A percentile compares a stretch with the other conserved stretches of the same genome.
phyloP scores from a whole-genome alignment of 2,797 vertebrate genomes.

The Lycodopsis pacificus region DNA sequence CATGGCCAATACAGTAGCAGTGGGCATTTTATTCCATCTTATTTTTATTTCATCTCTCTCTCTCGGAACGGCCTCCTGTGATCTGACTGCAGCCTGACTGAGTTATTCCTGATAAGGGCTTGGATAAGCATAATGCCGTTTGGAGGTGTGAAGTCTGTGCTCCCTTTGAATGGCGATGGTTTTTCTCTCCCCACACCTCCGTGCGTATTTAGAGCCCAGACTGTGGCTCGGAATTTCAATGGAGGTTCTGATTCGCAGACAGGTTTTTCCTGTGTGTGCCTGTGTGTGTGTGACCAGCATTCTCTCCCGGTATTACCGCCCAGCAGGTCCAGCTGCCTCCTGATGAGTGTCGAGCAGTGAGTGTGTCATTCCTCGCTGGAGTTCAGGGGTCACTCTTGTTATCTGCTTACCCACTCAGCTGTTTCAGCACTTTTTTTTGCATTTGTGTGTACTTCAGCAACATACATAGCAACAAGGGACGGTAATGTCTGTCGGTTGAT shows the following conservation, averaged over 20 bases:
- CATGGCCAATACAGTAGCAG: constrained; percentile 56
- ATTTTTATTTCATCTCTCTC: constrained; percentile 61
- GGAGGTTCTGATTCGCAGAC: constrained; percentile 60
- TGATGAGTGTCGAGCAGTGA: constrained; percentile 38
- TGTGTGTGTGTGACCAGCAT: constrained; percentile 59
- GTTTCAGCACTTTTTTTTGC: constrained; percentile 11
- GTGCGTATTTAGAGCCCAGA: constrained; percentile 76
- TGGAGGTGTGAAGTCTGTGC: constrained; percentile 80
- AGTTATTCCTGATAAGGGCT: constrained; percentile 78
- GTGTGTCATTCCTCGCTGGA: constrained; percentile 13
- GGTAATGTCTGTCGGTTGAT: not conserved
- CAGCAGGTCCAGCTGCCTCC: constrained; percentile 28
- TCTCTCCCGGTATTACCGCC: constrained; percentile 38
- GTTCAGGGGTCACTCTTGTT: constrained; percentile 34
- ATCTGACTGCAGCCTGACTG: constrained; percentile 66
- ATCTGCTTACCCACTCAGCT: constrained; percentile 6
- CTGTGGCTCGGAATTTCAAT: constrained; percentile 81
- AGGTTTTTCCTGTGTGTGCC: constrained; percentile 49
- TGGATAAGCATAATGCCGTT: constrained; percentile 82
- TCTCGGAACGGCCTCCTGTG: constrained; percentile 64
- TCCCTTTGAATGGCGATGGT: constrained; percentile 76
- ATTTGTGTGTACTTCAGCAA: not conserved
- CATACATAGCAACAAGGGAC: not conserved
- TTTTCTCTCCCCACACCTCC: constrained; percentile 75
- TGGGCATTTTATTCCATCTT: constrained; percentile 68